phyloP scores from a whole-genome alignment of 2,797 vertebrate genomes.

The Gorsachius magnificus region DNA sequence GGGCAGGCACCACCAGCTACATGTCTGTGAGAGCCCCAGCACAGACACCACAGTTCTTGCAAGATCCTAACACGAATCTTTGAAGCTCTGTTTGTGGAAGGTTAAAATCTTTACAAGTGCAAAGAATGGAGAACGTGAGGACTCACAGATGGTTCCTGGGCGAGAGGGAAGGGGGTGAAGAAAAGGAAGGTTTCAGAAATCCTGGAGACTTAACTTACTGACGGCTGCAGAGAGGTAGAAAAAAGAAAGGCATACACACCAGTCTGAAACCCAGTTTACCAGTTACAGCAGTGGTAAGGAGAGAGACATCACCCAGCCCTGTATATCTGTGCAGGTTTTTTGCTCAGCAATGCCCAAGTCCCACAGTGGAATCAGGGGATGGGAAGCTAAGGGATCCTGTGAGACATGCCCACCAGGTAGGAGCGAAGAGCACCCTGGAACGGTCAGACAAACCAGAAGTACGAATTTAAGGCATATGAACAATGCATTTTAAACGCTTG shows the following conservation, averaged over 20 bases:
- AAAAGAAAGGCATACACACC: background rate
- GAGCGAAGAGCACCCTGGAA: background rate
- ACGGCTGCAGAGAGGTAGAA: background rate
- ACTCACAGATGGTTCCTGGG: background rate
- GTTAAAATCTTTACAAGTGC: background rate
- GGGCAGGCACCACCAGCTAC: background rate
- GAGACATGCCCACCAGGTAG: background rate
- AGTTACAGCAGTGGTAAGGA: background rate
- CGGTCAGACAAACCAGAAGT: background rate
- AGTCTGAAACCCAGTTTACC: background rate
- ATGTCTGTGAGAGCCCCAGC: background rate
- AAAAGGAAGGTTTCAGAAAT: background rate
- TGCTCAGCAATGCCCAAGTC: background rate
- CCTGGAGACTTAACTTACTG: background rate
- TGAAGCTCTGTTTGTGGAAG: background rate
- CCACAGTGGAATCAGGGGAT: background rate
- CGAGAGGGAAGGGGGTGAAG: background rate
- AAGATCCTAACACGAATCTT: fast-evolving
- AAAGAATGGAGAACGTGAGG: background rate
- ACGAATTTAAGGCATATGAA: background rate
- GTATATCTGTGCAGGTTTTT: fast-evolving
- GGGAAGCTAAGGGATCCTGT: background rate
- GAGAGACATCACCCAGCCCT: background rate
- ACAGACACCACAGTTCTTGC: background rate
- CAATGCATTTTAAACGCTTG: background rate